phyloP scores from a whole-genome alignment of 2,797 vertebrate genomes.

The Tenualosa ilisha region DNA sequence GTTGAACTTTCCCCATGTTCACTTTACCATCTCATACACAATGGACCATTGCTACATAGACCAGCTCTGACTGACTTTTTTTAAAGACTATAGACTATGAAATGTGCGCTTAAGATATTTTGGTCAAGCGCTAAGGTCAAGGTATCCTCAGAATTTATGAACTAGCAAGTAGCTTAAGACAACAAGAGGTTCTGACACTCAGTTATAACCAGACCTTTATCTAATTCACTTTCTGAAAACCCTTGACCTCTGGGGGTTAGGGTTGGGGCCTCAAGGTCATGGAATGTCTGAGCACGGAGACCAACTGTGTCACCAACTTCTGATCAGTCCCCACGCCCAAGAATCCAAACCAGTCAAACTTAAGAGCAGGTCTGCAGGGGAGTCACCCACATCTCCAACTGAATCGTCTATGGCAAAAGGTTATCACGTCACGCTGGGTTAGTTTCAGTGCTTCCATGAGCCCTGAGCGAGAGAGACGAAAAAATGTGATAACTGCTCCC shows the following conservation, averaged over 20 bases:
- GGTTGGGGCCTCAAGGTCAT: not conserved
- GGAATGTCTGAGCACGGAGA: not conserved
- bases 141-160: no score
- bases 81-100: not conserved
- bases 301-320: slow-evolving; percentile 16
- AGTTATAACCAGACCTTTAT: not conserved
- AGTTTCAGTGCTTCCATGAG: not conserved
- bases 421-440: not conserved
- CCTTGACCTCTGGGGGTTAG: not conserved
- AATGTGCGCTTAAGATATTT: not conserved
- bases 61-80: not conserved
- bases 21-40: not conserved
- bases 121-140: not conserved
- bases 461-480: not conserved
- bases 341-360: not conserved
- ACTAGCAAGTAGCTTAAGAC: not conserved
- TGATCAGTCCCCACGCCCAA: not conserved
- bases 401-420: not conserved
- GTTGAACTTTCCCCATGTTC: not conserved
- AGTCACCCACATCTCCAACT: not conserved
- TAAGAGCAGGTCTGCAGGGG: not conserved
- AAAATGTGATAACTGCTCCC: slow-evolving; percentile 25
- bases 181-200: not conserved
- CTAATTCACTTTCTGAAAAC: not conserved
- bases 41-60: slow-evolving; percentile 13